Evolutionary conservation across 2,113 vertebrate genomes (phyloP).

Genomic region (Lates calcarifer): DNA sequence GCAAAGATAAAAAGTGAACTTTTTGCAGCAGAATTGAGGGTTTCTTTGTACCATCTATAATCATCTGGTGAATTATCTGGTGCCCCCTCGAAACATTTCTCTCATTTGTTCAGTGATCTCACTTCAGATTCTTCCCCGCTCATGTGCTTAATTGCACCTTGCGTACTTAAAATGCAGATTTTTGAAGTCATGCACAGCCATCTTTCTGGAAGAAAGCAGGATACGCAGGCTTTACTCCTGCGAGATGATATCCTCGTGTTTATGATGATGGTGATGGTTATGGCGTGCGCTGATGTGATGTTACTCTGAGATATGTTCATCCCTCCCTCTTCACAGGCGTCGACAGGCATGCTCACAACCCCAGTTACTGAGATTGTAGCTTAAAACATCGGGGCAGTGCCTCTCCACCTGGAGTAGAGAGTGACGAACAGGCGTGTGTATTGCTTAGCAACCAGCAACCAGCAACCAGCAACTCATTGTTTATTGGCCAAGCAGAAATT

Average conservation of each 20-base stretch:
- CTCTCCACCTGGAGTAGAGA: neutral
- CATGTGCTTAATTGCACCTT: neutral
- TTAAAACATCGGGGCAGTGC: neutral
- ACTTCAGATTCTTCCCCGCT: neutral
- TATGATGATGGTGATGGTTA: neutral
- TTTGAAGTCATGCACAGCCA: neutral
- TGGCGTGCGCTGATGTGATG: neutral
- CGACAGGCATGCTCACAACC: neutral
- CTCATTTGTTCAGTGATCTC: neutral
- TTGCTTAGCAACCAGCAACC: conserved; percentile 13
- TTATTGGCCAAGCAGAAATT: neutral
- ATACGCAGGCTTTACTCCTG: neutral
- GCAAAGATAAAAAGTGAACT: no score
- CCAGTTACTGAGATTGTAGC: neutral
- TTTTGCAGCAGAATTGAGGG: no score
- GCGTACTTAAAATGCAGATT: neutral
- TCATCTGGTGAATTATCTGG: no score
- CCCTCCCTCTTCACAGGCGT: neutral
- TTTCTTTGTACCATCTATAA: no score
- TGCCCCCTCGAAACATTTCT: neutral
- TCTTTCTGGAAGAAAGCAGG: neutral
- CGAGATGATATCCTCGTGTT: neutral
- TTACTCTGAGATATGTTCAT: neutral
- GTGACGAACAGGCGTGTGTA: neutral
- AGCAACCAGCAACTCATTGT: neutral